phyloP scores from a whole-genome alignment of 2,888 invertebrate species.

The Acanthosepion lycidas region DNA sequence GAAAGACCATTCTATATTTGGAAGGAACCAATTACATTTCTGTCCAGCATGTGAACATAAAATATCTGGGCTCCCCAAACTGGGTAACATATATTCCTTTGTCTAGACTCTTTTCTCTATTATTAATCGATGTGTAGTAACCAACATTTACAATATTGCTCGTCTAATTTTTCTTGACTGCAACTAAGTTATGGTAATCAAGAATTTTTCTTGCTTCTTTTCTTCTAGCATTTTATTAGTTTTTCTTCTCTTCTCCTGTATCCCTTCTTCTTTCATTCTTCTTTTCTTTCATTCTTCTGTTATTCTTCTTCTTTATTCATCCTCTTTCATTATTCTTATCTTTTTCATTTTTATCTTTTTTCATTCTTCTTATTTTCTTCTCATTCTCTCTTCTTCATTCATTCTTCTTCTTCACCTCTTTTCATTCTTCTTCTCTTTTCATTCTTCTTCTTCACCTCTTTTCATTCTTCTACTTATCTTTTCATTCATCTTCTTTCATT shows the following conservation, averaged over 20 bases:
- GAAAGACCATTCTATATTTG: slow-evolving; percentile 21
- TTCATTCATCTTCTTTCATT: no score
- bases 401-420: no score
- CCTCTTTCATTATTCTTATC: no score
- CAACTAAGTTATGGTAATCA: not conserved
- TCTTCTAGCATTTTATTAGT: not conserved
- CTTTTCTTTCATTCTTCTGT: no score
- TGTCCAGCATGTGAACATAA: slow-evolving; percentile 18
- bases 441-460: no score
- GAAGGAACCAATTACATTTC: slow-evolving; percentile 20
- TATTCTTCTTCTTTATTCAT: no score
- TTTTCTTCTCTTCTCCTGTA: not conserved
- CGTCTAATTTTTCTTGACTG: not conserved
- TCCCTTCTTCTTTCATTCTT: not conserved
- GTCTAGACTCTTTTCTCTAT: not conserved
- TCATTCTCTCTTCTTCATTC: no score
- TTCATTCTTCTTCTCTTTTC: no score
- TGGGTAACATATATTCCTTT: slow-evolving; percentile 5
- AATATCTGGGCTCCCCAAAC: slow-evolving; percentile 10
- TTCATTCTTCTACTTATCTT: no score
- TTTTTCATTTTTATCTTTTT: not conserved
- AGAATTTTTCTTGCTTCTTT: not conserved
- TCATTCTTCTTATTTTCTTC: no score
- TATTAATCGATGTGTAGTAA: not conserved
- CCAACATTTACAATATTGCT: not conserved